Conservation (phyloP, 2,888 invertebrate genomes). For the Salpingus planirostris region DNA sequence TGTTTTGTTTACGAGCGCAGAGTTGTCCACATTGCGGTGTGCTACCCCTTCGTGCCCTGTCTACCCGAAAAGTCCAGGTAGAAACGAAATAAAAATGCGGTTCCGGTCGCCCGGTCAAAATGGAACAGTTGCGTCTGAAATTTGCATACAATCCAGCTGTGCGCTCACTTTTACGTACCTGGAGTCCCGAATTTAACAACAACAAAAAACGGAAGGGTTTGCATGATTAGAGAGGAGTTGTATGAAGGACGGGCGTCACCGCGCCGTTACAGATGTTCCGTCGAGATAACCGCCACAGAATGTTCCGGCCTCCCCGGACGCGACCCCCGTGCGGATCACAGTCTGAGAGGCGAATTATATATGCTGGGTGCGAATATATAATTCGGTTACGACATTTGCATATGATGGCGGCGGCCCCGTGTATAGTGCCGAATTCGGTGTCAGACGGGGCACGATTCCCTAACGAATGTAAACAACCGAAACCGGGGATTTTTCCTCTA, state of each 20-base stretch:
- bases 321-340: no score
- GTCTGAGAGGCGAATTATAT: slow-evolving; percentile 35
- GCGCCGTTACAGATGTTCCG: slow-evolving; percentile 26
- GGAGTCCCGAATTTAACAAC: slow-evolving; percentile 11
- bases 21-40: slow-evolving; percentile 12
- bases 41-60: slow-evolving; percentile 2
- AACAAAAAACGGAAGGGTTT: slow-evolving; percentile 18
- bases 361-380: slow-evolving; percentile 40
- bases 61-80: slow-evolving; percentile 23
- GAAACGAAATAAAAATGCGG: slow-evolving; percentile 21
- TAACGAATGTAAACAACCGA: no score
- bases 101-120: slow-evolving; percentile 28
- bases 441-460: no score
- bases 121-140: slow-evolving; percentile 24
- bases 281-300: slow-evolving; percentile 20
- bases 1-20: no score
- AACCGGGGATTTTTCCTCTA: no score
- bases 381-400: slow-evolving; percentile 43
- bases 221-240: slow-evolving; percentile 16
- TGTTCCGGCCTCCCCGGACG: slow-evolving; percentile 5
- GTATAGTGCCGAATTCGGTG: slow-evolving; percentile 16
- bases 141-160: slow-evolving; percentile 32
- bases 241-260: slow-evolving; percentile 12
- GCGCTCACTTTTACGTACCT: slow-evolving; percentile 11
- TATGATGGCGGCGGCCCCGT: slow-evolving; percentile 37